These are phyloP conservation scores for Nasonovia ribisnigri DNA, from an alignment of 2,888 invertebrate genomes.

Conservation along the genomic window DNA sequence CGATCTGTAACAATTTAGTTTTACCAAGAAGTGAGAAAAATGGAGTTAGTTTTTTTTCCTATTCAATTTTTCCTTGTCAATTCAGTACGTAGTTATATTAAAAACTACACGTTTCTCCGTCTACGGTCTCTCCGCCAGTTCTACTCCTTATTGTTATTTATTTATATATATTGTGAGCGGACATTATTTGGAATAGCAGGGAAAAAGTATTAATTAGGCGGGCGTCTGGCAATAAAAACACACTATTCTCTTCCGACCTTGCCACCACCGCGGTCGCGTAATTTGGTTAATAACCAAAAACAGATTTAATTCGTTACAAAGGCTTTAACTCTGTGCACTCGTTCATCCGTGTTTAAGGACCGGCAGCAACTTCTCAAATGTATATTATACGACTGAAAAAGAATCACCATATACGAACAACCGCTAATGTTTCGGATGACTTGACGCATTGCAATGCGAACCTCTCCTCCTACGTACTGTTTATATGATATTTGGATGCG, in stretches of 20 bases:
- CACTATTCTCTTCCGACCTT: neutral
- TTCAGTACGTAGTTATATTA: constrained; percentile 42
- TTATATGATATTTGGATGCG: neutral
- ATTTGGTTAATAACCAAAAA: constrained; percentile 59
- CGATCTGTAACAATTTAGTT: constrained; percentile 45
- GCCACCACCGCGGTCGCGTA: constrained; percentile 19
- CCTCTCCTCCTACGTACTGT: neutral
- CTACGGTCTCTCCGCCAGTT: neutral
- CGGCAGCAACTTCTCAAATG: constrained; percentile 41
- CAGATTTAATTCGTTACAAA: constrained; percentile 60
- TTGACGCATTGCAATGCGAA: constrained; percentile 37
- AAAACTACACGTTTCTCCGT: constrained; percentile 29
- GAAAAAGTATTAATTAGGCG: constrained; percentile 46
- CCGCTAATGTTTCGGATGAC: constrained; percentile 39
- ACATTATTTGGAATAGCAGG: constrained; percentile 4
- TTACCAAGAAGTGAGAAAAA: constrained; percentile 20
- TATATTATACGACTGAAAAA: constrained; percentile 15
- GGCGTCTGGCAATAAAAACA: constrained; percentile 54
- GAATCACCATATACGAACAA: constrained; percentile 24
- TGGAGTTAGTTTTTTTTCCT: constrained; percentile 5
- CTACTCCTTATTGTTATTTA: neutral
- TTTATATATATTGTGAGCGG: neutral
- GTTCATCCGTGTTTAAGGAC: constrained; percentile 50
- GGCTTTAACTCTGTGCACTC: constrained; percentile 30
- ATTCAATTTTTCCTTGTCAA: constrained; percentile 6